Evolutionary conservation across 2,113 vertebrate species (phyloP).

Genomic region (Lasiurus cinereus): DNA sequence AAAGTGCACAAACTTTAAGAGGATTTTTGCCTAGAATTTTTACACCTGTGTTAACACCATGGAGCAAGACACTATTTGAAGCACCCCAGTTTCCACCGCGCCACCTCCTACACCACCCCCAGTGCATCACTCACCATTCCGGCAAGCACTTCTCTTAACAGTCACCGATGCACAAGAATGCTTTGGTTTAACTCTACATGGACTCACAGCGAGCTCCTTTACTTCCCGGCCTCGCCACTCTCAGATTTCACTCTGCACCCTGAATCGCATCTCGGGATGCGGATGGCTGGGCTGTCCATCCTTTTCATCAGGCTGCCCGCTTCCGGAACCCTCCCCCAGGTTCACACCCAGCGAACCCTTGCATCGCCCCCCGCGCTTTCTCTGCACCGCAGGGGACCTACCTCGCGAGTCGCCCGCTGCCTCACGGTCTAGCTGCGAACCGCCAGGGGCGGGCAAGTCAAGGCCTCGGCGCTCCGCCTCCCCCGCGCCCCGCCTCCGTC

Average conservation of each 20-base stretch:
- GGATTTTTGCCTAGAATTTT: background rate
- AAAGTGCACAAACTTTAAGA: background rate
- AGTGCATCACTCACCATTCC: background rate
- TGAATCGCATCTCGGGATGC: background rate
- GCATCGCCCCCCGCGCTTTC: background rate
- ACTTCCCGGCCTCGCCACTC: background rate
- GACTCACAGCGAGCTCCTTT: background rate
- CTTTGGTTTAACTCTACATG: background rate
- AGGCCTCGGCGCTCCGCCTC: background rate
- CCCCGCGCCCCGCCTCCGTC: background rate
- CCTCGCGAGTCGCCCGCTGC: fast-evolving
- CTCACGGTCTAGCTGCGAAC: fast-evolving
- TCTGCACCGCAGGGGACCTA: background rate
- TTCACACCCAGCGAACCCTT: background rate
- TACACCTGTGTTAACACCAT: background rate
- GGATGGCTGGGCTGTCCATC: background rate
- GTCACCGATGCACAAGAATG: background rate
- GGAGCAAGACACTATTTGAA: background rate
- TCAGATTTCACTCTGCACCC: background rate
- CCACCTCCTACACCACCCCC: fast-evolving
- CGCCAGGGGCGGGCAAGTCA: fast-evolving
- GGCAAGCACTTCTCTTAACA: background rate
- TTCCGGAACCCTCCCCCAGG: background rate
- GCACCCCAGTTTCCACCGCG: no score
- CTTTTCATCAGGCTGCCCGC: background rate